phyloP scores from a whole-genome alignment of 2,888 invertebrate genomes.

The Andrena haemorrhoa region DNA sequence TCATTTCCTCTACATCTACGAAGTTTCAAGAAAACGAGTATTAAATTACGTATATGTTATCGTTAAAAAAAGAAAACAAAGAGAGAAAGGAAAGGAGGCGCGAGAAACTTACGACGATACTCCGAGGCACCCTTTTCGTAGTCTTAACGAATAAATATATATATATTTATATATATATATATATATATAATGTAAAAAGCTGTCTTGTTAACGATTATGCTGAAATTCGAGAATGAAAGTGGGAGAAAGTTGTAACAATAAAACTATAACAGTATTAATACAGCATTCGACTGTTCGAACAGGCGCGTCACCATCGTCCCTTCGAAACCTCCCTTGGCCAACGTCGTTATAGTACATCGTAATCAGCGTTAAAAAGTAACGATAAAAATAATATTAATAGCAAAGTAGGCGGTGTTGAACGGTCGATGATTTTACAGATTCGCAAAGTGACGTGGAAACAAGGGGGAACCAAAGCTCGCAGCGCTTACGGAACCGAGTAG shows the following conservation, averaged over 20 bases:
- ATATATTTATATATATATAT: constrained; percentile 8
- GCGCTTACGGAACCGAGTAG: constrained; percentile 6
- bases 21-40: constrained; percentile 7
- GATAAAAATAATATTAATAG: constrained; percentile 27
- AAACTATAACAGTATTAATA: constrained; percentile 42
- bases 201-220: constrained; percentile 34
- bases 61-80: neutral
- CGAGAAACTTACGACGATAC: constrained; percentile 36
- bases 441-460: constrained; percentile 64
- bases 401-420: constrained; percentile 30
- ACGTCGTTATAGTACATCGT: constrained; percentile 30
- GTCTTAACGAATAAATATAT: constrained; percentile 45
- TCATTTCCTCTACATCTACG: neutral
- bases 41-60: neutral
- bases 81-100: neutral
- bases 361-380: constrained; percentile 21
- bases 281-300: constrained; percentile 33
- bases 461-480: constrained; percentile 54
- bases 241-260: constrained; percentile 36
- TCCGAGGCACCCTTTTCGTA: constrained; percentile 42
- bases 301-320: constrained; percentile 29
- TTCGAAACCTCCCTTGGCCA: constrained; percentile 24
- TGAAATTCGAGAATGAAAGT: constrained; percentile 35
- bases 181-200: constrained; percentile 34
- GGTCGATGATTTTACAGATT: constrained; percentile 20